Base-by-base conservation (phyloP, 2,888 invertebrate genomes). In the Eupelmus urozonus region DNA sequence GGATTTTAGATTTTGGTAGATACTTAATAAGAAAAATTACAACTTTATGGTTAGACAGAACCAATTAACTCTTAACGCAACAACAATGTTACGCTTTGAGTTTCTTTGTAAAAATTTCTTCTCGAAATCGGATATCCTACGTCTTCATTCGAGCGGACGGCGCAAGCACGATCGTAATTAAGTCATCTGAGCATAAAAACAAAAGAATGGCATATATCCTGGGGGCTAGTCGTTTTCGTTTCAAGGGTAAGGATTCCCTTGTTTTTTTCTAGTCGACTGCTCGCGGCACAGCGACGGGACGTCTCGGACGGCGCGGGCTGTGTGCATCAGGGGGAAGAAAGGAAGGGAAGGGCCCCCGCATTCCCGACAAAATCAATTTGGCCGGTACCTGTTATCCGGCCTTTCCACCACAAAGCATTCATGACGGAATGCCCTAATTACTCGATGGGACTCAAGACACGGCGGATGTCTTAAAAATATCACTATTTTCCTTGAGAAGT, bases 111-210 rank as follows among this genome's bases (percentile, higher is more conserved):
- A 23, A 29, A 11, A 49, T 27, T 72, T 40, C 40, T 1, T n/a
- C n/a, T 40, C n/a, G 34, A 34, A n/a, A 11, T 42, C 25, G 45
- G 18, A 42, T 0, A 7, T n/a, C n/a, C n/a, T n/a, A n/a, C 18
- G 18, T 66, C 23, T 55, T 49, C 57, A 53, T 23, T 53, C 7
- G 34, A 49, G 63, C 23, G 29, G 20, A 62, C 0, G n/a, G n/a
- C 18, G 29, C n/a, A 49, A 62, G 45, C 20, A 18, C 2, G 11
- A 62, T 27, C 9, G 76, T 70, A 76, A 76, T 70, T 63, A 70
- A 69, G 76, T 25, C 69, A 76, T 76, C 57, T 53, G 76, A 55
- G 76, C 57, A 60, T 62, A 76, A 76, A 76, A 76, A 70, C 76
- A 70, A 70, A 76, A 40, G 69, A 76, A 70, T 76, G 69, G 53